A percentile compares a stretch with the other conserved stretches of the same genome.
These are phyloP conservation scores for Lasioglossum lativentre DNA, from an alignment of 2,888 invertebrate genomes.

Conservation along the genomic window DNA sequence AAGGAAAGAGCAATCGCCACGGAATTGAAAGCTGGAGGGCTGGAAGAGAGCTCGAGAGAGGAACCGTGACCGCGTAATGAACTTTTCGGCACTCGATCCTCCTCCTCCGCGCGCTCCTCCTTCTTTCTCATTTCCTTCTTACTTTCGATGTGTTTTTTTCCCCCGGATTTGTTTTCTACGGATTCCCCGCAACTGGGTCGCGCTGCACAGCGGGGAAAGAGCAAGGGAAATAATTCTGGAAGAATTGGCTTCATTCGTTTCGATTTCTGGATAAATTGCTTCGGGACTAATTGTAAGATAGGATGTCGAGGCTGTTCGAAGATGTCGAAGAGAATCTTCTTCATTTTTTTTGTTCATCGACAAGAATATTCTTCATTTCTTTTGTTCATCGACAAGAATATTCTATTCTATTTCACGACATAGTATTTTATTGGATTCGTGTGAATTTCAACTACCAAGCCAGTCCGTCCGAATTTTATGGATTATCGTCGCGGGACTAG, in stretches of 20 bases:
- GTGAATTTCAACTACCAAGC: too few relatives aligned
- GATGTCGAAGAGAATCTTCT: too few relatives aligned
- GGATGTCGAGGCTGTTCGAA: too few relatives aligned
- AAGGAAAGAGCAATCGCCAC: neutral
- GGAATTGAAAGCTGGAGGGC: neutral
- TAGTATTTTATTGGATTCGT: too few relatives aligned
- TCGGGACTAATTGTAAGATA: neutral
- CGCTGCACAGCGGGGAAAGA: neutral
- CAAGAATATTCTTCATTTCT: too few relatives aligned
- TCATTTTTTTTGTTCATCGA: too few relatives aligned
- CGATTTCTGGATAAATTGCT: neutral
- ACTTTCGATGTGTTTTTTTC: neutral
- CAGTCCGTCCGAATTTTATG: too few relatives aligned
- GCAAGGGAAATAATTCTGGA: neutral
- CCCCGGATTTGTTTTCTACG: neutral
- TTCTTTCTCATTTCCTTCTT: neutral
- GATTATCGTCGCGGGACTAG: neutral
- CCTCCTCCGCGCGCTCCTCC: neutral
- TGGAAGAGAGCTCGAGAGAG: neutral
- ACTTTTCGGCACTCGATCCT: slow-evolving; percentile 1
- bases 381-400: too few relatives aligned
- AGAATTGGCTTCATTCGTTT: too few relatives aligned
- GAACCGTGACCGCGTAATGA: slow-evolving; percentile 14
- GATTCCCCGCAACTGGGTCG: slow-evolving; percentile 8
- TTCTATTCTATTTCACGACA: too few relatives aligned